Evolutionary conservation across 2,888 invertebrate genomes (phyloP), one percentile per base, ranked within the genome.

Genomic region (Euplagia quadripunctaria): DNA sequence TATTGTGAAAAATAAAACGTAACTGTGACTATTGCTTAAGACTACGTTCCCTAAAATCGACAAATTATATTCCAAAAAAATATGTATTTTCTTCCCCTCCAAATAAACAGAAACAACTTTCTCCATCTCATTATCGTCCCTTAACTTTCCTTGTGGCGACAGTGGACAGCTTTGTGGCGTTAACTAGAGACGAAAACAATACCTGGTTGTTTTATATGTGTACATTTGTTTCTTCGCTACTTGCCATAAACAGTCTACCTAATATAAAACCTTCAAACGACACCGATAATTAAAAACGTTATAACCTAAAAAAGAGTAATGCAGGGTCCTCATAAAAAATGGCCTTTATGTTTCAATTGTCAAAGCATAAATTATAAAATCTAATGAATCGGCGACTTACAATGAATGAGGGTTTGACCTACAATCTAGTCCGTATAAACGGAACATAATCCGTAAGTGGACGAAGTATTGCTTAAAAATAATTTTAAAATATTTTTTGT

Each of bases 121-220:
- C 72, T 76, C 71, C 74, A 73, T 81, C 83, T 83, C 83, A 83
- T 83, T 83, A 83, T 73, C 73, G 78, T 83, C 74, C 71, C 72
- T 76, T 79, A 79, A 81, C 77, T 77, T 79, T 82, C 81, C 79
- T 73, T 76, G 79, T 71, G 70, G 61, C 68, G 72, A 80, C 77
- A 76, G 68, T 74, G 66, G 70, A 72, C 74, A 68, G 66, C 68
- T 71, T 74, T 68, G 31, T 64, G 67, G 68, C 74, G 74, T 75
- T 76, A 77, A 74, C 75, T 73, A 68, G 66, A 76, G 68, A 31
- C 49, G 52, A 20, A 71, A 71, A 69, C 71, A 76, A 68, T 76
- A 70, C 73, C 66, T 72, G 73, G 46, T 64, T 51, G 64, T 63
- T 72, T 64, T 49, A 70, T 63, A 63, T 42, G 46, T n/a, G 16